Percentiles rank a stretch among this genome's conserved stretches.
These are phyloP conservation scores for Otolemur crassicaudatus DNA, from an alignment of 2,797 vertebrate species.

Conservation along the genomic window DNA sequence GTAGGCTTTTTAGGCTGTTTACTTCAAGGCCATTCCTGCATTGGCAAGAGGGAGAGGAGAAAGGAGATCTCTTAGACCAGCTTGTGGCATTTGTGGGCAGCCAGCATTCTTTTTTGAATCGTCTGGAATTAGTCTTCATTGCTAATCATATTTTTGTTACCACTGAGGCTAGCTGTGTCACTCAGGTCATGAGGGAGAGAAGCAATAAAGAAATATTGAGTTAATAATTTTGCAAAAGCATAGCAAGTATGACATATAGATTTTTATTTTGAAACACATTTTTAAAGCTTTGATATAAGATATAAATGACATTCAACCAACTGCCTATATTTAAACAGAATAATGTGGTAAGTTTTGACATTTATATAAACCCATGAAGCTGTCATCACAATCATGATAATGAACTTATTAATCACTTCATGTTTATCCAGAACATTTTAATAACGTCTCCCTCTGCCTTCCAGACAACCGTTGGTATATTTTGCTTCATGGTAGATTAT, in stretches of 20 bases:
- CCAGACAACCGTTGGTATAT: background rate
- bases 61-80: background rate
- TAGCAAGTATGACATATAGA: too few relatives aligned
- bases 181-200: background rate
- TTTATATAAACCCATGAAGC: background rate
- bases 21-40: background rate
- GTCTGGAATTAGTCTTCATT: background rate
- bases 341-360: background rate
- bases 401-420: background rate
- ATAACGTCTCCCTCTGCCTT: background rate
- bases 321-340: background rate
- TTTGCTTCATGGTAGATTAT: background rate
- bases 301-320: background rate
- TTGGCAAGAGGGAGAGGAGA: background rate
- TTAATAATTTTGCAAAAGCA: background rate
- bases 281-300: background rate
- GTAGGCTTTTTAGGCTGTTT: background rate
- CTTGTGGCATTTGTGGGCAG: background rate
- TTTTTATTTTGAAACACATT: background rate
- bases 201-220: background rate
- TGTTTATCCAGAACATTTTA: background rate
- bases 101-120: background rate
- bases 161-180: background rate
- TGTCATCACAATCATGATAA: background rate
- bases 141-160: background rate